Conservation (phyloP, 2,113 vertebrate species). For the Poicephalus meyeri region DNA sequence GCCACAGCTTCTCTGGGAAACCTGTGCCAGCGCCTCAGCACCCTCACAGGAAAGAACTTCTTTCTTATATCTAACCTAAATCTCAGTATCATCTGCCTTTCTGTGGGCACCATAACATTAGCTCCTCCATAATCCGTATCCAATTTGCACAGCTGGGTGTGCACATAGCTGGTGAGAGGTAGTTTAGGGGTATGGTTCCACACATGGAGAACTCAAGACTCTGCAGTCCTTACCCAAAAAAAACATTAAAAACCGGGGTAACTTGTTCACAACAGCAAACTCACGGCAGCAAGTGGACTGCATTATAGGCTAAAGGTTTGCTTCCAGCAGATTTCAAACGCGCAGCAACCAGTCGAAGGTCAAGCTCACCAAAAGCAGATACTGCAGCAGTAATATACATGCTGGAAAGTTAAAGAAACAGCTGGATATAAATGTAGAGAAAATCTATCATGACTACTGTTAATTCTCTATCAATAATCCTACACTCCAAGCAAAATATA, state of each 20-base stretch:
- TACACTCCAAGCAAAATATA: neutral
- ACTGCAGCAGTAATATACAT: neutral
- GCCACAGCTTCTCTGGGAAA: neutral
- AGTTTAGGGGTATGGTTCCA: neutral
- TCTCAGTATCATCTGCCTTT: neutral
- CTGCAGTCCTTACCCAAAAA: neutral
- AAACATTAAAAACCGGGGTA: neutral
- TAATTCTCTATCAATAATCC: neutral
- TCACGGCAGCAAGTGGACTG: neutral
- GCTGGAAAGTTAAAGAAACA: neutral
- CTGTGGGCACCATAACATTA: neutral
- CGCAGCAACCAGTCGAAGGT: neutral
- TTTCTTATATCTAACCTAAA: neutral
- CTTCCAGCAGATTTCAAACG: neutral
- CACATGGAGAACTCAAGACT: neutral
- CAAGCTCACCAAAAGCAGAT: neutral
- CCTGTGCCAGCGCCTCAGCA: neutral
- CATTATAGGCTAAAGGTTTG: neutral
- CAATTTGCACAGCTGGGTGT: neutral
- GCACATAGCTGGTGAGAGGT: neutral
- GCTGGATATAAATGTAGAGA: neutral
- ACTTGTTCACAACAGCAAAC: neutral
- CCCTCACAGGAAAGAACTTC: neutral
- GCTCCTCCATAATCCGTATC: neutral
- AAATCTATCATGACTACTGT: neutral